Conservation (phyloP, 2,113 vertebrate species). For the Hystrix cristata region DNA sequence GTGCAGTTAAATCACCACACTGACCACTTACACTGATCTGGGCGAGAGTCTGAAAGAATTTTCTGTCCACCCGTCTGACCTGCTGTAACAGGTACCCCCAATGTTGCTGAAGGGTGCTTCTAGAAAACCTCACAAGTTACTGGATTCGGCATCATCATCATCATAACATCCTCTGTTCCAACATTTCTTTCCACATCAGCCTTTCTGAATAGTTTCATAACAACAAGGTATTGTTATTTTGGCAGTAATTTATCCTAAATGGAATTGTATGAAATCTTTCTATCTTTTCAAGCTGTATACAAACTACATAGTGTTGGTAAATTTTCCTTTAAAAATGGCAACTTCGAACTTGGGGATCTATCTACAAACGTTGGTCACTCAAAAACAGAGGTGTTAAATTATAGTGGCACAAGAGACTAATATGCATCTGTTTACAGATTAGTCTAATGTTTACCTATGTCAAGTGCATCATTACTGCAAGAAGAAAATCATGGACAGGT, state of each 20-base stretch:
- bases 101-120: not conserved
- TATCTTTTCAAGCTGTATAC: not conserved
- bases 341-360: conserved; percentile 76
- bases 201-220: not conserved
- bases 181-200: not conserved
- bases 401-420: conserved; percentile 71
- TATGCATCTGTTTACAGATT: conserved; percentile 79
- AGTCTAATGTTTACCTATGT: conserved; percentile 78
- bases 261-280: conserved; percentile 2
- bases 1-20: not conserved
- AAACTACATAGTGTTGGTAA: not conserved
- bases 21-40: not conserved
- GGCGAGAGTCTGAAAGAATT: not conserved
- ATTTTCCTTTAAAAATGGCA: conserved; percentile 61
- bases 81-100: not conserved
- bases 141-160: not conserved
- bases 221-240: not conserved
- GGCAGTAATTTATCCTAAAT: not conserved
- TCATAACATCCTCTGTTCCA: not conserved
- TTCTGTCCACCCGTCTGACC: not conserved
- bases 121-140: not conserved
- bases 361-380: conserved; percentile 79
- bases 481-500: conserved; percentile 82
- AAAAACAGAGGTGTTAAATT: conserved; percentile 84
- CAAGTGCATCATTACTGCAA: conserved; percentile 51